These are phyloP conservation scores for Corvus moneduloides DNA, from an alignment of 2,113 vertebrate genomes.

Conservation along the genomic window DNA sequence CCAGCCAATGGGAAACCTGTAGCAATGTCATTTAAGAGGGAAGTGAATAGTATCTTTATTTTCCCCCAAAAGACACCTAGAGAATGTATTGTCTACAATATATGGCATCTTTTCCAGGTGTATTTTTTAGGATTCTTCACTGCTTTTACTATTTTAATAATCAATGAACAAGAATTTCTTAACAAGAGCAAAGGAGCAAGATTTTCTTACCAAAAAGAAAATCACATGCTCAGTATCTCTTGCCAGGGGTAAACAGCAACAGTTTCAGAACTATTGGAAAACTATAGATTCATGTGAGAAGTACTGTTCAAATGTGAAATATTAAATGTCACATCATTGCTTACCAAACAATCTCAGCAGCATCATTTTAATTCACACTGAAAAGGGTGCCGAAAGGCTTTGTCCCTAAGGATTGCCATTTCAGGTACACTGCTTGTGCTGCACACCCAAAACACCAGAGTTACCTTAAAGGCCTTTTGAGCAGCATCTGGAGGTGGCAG, in stretches of 20 bases:
- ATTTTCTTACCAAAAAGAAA: neutral
- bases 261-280: neutral
- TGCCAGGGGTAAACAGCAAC: neutral
- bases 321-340: rapidly evolving
- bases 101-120: neutral
- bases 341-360: neutral
- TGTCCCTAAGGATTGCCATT: neutral
- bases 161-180: neutral
- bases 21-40: neutral
- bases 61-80: neutral
- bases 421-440: rapidly evolving
- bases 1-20: neutral
- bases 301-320: neutral
- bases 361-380: neutral
- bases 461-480: neutral
- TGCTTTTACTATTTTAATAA: neutral
- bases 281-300: neutral
- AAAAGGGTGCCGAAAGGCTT: neutral
- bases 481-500: neutral
- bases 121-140: neutral
- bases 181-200: neutral
- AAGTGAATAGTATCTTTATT: neutral
- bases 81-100: neutral
- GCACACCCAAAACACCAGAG: neutral
- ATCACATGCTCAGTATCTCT: neutral